phyloP scores from a whole-genome alignment of 2,113 vertebrate species.

The Oncorhynchus nerka region DNA sequence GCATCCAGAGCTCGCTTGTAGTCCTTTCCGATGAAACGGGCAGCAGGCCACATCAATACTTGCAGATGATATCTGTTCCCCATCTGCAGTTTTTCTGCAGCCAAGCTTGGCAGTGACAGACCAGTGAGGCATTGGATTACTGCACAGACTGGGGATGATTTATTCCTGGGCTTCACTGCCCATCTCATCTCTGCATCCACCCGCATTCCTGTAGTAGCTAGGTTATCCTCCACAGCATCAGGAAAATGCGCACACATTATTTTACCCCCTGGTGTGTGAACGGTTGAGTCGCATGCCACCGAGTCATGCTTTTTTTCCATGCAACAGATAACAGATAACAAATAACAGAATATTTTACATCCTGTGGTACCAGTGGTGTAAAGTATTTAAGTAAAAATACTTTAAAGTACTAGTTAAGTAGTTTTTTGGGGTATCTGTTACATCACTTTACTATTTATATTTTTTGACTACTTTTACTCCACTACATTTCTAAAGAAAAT shows the following conservation, averaged over 20 bases:
- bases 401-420: too few species aligned
- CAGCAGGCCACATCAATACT: conserved; percentile 6
- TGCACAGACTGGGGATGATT: conserved; percentile 8
- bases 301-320: too few species aligned
- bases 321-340: too few species aligned
- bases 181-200: neutral
- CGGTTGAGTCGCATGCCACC: neutral
- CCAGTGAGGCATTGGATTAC: conserved; percentile 7
- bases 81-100: conserved; percentile 10
- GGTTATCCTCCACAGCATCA: neutral
- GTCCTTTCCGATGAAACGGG: neutral
- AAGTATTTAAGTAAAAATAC: too few species aligned
- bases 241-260: neutral
- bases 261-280: neutral
- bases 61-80: conserved; percentile 9
- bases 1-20: neutral
- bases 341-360: too few species aligned
- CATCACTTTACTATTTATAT: too few species aligned
- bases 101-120: neutral
- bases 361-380: too few species aligned
- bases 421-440: too few species aligned
- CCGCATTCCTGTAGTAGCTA: neutral
- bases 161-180: neutral
- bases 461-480: too few species aligned
- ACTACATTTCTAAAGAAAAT: too few species aligned